phyloP scores from a whole-genome alignment of 2,888 invertebrate genomes.

The Clitarchus hookeri region DNA sequence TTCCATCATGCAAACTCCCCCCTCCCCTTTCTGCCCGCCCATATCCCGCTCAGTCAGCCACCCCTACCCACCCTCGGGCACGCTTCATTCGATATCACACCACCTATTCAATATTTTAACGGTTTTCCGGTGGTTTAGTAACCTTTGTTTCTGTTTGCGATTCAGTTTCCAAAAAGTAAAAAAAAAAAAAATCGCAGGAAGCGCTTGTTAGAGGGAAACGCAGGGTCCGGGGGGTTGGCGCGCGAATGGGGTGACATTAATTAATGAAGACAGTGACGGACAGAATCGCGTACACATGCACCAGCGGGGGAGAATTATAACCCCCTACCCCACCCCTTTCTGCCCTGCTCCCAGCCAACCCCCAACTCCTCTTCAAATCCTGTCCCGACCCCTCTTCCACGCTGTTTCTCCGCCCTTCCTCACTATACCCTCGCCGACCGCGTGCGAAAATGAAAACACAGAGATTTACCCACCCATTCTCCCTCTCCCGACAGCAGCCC shows the following conservation, averaged over 20 bases:
- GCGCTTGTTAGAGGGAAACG: neutral
- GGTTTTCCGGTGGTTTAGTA: conserved; percentile 24
- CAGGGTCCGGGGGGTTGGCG: no score
- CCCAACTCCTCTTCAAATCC: neutral
- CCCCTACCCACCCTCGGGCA: neutral
- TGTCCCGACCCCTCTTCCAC: neutral
- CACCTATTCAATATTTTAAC: conserved; percentile 24
- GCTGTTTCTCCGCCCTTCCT: neutral
- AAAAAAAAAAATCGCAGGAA: neutral
- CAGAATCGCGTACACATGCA: neutral
- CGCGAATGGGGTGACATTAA: conserved; percentile 6
- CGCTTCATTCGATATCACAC: conserved; percentile 17
- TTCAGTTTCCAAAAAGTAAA: neutral
- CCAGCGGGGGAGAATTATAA: neutral
- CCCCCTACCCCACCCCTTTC: neutral
- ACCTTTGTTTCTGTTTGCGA: conserved; percentile 20
- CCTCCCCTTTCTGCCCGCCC: neutral
- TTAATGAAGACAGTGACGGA: conserved; percentile 26
- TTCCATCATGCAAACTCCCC: neutral
- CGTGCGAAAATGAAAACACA: conserved; percentile 23
- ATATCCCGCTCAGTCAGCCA: no score
- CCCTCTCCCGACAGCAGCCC: neutral
- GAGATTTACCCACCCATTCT: neutral
- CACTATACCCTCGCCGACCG: neutral
- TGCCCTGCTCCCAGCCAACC: no score